Evolutionary conservation across 2,888 invertebrate genomes (phyloP).

Genomic region (Eledone cirrhosa): DNA sequence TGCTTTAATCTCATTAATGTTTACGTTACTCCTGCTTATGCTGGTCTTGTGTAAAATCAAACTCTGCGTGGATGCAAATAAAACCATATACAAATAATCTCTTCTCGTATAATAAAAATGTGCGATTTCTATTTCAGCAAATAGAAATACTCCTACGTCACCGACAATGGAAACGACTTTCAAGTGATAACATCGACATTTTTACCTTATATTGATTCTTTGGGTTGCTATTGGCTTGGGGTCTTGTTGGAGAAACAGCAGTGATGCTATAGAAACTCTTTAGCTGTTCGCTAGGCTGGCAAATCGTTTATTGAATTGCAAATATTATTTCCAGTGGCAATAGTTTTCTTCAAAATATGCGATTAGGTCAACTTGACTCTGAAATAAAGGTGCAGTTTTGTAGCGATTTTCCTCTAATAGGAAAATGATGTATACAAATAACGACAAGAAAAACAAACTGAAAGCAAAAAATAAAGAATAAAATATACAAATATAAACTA

Average conservation of each 20-base stretch:
- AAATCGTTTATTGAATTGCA: constrained; percentile 26
- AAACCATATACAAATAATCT: too few species aligned
- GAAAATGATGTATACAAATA: too few species aligned
- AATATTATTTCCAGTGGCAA: constrained; percentile 28
- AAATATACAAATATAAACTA: too few species aligned
- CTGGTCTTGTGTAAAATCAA: too few species aligned
- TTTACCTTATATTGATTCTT: constrained; percentile 26
- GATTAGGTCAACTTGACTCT: constrained; percentile 11
- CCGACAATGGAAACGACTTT: constrained; percentile 6
- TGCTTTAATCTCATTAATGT: too few species aligned
- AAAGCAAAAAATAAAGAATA: too few species aligned
- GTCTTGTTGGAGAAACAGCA: constrained; percentile 20
- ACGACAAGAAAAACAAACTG: too few species aligned
- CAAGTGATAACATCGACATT: constrained; percentile 22
- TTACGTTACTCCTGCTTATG: too few species aligned
- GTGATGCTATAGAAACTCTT: neutral
- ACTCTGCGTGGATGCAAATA: too few species aligned
- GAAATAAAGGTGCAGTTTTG: neutral
- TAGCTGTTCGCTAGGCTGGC: constrained; percentile 23
- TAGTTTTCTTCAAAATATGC: constrained; percentile 22
- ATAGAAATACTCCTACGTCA: constrained; percentile 15
- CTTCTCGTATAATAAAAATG: too few species aligned
- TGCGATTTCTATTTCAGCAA: neutral
- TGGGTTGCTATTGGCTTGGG: constrained; percentile 18
- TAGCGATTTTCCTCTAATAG: too few species aligned